A percentile compares a stretch with the other conserved stretches of the same genome.
These are phyloP conservation scores for Nesogale talazaci DNA, from an alignment of 2,113 vertebrate species.

Conservation along the genomic window DNA sequence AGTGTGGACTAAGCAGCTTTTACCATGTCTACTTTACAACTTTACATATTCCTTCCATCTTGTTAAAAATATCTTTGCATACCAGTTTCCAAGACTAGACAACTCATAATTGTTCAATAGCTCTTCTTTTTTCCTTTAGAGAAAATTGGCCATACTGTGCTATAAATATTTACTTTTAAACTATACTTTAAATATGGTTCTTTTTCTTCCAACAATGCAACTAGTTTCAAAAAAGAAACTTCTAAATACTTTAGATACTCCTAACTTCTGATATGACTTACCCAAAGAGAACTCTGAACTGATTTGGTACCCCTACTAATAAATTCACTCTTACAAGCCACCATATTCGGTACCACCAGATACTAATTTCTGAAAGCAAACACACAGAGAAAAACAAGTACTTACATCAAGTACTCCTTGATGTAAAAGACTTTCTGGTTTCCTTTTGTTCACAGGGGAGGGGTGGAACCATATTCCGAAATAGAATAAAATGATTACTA, in stretches of 20 bases:
- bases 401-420: neutral
- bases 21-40: no score
- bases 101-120: neutral
- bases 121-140: neutral
- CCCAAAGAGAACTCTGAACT: neutral
- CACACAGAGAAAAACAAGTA: neutral
- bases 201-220: neutral
- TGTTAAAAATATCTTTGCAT: neutral
- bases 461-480: neutral
- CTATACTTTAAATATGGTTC: neutral
- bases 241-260: neutral
- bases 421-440: neutral
- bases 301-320: neutral
- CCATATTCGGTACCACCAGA: neutral
- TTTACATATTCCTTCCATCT: neutral
- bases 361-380: neutral
- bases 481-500: neutral
- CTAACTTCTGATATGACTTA: neutral
- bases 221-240: neutral
- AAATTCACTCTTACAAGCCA: neutral
- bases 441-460: neutral
- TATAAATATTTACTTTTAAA: neutral
- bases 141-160: neutral
- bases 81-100: neutral
- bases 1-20: neutral